phyloP scores from a whole-genome alignment of 1,140 invertebrate species.

The Trialeurodes vaporariorum region DNA sequence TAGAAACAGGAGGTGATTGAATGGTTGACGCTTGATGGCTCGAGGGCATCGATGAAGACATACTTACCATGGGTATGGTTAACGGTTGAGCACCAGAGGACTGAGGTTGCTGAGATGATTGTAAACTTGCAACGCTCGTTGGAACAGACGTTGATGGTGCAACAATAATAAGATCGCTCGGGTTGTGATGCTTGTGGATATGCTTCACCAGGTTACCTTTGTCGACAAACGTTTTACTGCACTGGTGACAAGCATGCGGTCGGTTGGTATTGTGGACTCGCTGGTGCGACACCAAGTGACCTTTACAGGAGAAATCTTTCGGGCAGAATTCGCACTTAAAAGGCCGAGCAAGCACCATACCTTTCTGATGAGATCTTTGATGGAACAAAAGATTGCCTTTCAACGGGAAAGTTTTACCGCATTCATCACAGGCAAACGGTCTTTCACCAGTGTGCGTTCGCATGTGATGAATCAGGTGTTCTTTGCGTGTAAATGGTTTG shows the following conservation, averaged over 20 bases:
- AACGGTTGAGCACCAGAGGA: neutral
- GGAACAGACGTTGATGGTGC: neutral
- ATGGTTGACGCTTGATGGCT: neutral
- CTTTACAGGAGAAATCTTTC: conserved; percentile 93
- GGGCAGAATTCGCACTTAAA: conserved; percentile 90
- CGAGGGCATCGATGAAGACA: neutral
- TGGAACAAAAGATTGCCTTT: conserved; percentile 38
- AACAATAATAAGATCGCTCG: neutral
- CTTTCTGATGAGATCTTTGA: conserved; percentile 82
- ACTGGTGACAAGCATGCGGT: conserved; percentile 61
- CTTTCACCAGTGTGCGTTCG: conserved; percentile 46
- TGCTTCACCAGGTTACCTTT: conserved; percentile 56
- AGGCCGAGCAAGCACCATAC: conserved; percentile 68
- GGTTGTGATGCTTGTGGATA: conserved; percentile 31
- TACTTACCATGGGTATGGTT: neutral
- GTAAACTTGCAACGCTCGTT: conserved; percentile 3
- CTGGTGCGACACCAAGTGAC: conserved; percentile 72
- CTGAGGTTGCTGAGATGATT: neutral
- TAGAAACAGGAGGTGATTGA: conserved; percentile 4
- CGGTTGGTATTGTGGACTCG: conserved; percentile 75
- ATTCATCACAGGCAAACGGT: conserved; percentile 15
- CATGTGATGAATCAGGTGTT: conserved; percentile 33
- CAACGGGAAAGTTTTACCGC: conserved; percentile 18
- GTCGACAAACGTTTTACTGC: conserved; percentile 64
- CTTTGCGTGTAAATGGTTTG: conserved; percentile 74